phyloP scores from a whole-genome alignment of 2,888 invertebrate species.

The Chirona hameri region DNA sequence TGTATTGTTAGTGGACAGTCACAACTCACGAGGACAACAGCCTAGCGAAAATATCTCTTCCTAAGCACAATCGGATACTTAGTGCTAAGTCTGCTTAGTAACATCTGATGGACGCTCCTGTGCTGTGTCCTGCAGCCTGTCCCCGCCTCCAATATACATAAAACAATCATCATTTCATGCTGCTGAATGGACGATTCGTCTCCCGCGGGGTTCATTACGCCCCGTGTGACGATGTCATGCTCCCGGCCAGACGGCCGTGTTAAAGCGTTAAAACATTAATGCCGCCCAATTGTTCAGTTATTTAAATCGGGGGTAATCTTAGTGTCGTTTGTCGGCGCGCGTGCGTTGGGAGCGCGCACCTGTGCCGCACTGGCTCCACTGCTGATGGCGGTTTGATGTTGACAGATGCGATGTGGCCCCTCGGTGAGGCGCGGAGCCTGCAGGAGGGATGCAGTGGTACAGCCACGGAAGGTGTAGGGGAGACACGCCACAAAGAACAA shows the following conservation, averaged over 20 bases:
- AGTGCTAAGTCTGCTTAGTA: neutral
- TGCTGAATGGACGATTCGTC: neutral
- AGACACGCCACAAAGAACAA: too few relatives aligned
- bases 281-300: slow-evolving; percentile 1
- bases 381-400: slow-evolving; percentile 5
- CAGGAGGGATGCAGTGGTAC: neutral
- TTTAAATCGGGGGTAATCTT: neutral
- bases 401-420: neutral
- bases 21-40: too few relatives aligned
- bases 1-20: too few relatives aligned
- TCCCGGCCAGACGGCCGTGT: neutral
- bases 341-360: neutral
- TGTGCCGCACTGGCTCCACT: neutral
- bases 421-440: too few relatives aligned
- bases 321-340: neutral
- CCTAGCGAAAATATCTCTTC: too few relatives aligned
- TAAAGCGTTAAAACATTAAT: slow-evolving; percentile 26
- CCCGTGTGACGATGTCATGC: neutral
- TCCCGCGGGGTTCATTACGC: neutral
- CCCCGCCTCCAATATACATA: neutral
- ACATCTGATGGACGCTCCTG: neutral
- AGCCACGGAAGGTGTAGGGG: too few relatives aligned
- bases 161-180: slow-evolving; percentile 11
- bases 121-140: neutral
- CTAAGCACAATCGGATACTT: too few relatives aligned